Conservation (phyloP, 2,888 invertebrate species). For the Napeogenes inachia region DNA sequence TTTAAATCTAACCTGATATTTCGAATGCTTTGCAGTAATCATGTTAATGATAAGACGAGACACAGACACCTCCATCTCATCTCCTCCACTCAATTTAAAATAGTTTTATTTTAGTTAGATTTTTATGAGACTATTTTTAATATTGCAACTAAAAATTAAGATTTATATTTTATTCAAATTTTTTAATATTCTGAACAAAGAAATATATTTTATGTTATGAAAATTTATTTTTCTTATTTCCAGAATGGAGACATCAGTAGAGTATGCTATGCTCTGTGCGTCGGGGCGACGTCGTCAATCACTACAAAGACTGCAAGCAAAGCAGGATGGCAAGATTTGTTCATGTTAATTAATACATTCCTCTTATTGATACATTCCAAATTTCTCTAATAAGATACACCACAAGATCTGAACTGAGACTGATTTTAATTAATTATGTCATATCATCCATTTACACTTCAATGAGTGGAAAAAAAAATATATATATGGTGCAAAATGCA, state of each 20-base stretch:
- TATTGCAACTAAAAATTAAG: too few relatives aligned
- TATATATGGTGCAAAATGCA: too few relatives aligned
- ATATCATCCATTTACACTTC: constrained; percentile 20
- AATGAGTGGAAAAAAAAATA: not conserved
- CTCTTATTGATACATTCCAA: constrained; percentile 16
- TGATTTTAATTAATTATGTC: constrained; percentile 32
- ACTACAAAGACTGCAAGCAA: constrained; percentile 64
- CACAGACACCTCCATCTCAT: too few relatives aligned
- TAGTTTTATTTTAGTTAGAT: too few relatives aligned
- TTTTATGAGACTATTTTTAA: too few relatives aligned
- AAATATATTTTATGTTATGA: too few relatives aligned
- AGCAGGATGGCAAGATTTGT: constrained; percentile 61
- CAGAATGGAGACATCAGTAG: constrained; percentile 83
- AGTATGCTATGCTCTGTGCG: constrained; percentile 79
- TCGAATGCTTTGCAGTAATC: too few relatives aligned
- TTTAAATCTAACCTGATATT: too few relatives aligned
- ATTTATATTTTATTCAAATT: too few relatives aligned
- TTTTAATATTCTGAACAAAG: too few relatives aligned
- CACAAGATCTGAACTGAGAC: constrained; percentile 31
- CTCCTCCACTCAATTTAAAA: too few relatives aligned
- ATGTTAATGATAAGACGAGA: too few relatives aligned
- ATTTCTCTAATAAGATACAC: constrained; percentile 19
- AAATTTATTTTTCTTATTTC: constrained; percentile 14
- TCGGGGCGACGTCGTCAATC: constrained; percentile 66
- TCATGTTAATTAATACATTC: constrained; percentile 51